These are phyloP conservation scores for Threskiornis aethiopicus DNA, from an alignment of 2,797 vertebrate species.

Conservation along the genomic window DNA sequence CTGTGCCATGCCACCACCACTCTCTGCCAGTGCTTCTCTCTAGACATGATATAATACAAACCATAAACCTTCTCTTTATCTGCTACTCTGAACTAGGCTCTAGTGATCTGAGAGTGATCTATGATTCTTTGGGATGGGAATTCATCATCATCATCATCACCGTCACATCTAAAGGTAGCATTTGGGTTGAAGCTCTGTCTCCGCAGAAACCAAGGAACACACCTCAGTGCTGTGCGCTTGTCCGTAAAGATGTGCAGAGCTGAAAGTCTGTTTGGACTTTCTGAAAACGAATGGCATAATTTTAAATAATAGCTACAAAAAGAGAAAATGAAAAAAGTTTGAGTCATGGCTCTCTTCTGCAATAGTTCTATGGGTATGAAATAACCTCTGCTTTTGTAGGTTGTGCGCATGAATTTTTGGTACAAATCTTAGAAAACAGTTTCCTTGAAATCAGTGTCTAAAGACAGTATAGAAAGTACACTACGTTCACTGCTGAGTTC, in stretches of 20 bases:
- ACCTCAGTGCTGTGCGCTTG: background rate
- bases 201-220: background rate
- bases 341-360: background rate
- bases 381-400: background rate
- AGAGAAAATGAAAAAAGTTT: background rate
- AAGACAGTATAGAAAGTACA: background rate
- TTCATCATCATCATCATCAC: background rate
- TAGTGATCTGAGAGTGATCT: background rate
- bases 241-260: rapidly evolving
- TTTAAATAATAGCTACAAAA: background rate
- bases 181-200: background rate
- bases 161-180: background rate
- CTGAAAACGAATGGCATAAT: background rate
- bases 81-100: background rate
- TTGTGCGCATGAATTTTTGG: background rate
- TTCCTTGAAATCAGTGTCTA: background rate
- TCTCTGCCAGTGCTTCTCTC: background rate
- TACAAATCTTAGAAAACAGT: background rate
- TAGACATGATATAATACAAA: background rate
- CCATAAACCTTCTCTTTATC: background rate
- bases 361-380: background rate
- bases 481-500: background rate
- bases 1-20: background rate
- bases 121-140: background rate
- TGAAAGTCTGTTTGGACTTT: background rate